These are phyloP conservation scores for Dolichallabes microphthalmus DNA, from an alignment of 2,113 vertebrate species.

Conservation along the genomic window DNA sequence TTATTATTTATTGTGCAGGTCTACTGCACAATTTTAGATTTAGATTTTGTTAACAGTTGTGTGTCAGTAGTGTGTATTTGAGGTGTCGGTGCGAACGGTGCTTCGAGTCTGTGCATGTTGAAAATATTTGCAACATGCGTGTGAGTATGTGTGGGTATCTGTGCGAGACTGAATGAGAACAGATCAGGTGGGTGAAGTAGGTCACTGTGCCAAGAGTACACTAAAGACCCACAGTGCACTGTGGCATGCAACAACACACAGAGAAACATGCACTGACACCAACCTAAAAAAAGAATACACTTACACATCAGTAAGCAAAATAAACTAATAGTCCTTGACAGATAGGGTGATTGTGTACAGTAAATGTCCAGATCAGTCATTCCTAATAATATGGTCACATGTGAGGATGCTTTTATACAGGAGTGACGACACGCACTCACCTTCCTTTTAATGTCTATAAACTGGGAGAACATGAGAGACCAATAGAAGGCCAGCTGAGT, in stretches of 20 bases:
- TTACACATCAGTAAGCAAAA: neutral
- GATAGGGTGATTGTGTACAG: too few relatives aligned
- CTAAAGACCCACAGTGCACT: neutral
- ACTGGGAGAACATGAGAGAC: constrained; percentile 98
- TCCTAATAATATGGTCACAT: neutral
- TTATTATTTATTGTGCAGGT: neutral
- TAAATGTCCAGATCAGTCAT: neutral
- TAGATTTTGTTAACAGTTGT: neutral
- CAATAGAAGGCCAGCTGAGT: constrained; percentile 93
- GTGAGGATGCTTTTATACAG: neutral
- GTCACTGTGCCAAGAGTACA: neutral
- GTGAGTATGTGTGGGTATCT: neutral
- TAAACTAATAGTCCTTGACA: neutral
- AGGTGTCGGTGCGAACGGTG: neutral
- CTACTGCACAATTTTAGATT: too few relatives aligned
- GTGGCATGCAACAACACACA: neutral
- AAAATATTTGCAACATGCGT: neutral
- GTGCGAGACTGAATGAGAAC: neutral
- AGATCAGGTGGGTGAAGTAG: constrained; percentile 3
- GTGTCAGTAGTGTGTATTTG: neutral
- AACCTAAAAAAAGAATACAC: neutral
- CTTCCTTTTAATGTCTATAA: constrained; percentile 97
- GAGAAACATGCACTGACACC: neutral
- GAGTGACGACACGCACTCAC: constrained; percentile 69
- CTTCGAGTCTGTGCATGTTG: constrained; percentile 1